A percentile compares a stretch with the other conserved stretches of the same genome.
phyloP scores from a whole-genome alignment of 2,797 vertebrate species.

The Ptychobarbus kaznakovi region DNA sequence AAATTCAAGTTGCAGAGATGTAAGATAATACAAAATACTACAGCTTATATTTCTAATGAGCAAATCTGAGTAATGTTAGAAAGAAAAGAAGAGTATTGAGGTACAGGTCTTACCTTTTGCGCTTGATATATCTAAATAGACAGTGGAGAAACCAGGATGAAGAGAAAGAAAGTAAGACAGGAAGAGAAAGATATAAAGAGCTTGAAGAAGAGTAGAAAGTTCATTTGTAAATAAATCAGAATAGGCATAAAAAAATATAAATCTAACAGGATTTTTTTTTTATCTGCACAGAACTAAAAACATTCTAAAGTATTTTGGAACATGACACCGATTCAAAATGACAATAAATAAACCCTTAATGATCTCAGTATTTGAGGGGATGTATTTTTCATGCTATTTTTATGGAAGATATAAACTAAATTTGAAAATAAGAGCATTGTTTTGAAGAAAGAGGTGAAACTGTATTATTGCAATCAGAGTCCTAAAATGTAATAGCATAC shows the following conservation, averaged over 20 bases:
- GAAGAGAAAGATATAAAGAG: slow-evolving; percentile 49
- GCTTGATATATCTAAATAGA: slow-evolving; percentile 87
- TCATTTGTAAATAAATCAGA: neutral
- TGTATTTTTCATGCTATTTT: neutral
- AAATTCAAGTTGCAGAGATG: neutral
- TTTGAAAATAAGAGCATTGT: neutral
- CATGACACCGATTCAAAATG: neutral
- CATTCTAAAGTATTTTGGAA: neutral
- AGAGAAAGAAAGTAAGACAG: slow-evolving; percentile 59
- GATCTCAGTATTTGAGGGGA: neutral
- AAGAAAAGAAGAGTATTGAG: neutral
- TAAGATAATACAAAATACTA: neutral
- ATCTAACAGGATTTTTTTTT: neutral
- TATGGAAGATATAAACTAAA: neutral
- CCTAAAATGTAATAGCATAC: neutral
- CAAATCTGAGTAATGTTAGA: slow-evolving; percentile 10
- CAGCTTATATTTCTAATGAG: neutral
- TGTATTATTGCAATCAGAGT: neutral
- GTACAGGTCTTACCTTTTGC: slow-evolving; percentile 85
- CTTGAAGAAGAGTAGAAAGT: neutral
- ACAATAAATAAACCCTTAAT: neutral
- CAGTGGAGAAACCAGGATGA: slow-evolving; percentile 51
- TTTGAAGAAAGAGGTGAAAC: neutral
- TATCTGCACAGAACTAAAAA: neutral
- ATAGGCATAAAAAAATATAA: neutral